Evolutionary conservation across 2,113 vertebrate species (phyloP).

Genomic region (Pelodiscus sinensis): DNA sequence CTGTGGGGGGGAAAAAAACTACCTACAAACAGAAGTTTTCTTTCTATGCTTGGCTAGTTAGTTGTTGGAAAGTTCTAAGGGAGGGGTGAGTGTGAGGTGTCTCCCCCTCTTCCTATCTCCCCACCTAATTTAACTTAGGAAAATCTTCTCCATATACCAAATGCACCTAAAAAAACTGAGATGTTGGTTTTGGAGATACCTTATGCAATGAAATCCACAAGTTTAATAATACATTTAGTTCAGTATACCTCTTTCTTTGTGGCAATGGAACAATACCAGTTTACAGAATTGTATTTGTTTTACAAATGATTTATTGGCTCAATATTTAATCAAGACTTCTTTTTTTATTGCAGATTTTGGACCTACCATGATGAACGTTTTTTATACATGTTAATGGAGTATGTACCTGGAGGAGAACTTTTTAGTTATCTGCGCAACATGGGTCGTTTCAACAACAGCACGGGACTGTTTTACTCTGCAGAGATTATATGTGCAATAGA

Average conservation of each 20-base stretch:
- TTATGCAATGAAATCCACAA: background rate
- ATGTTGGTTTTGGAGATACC: background rate
- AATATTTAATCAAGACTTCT: background rate
- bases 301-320: background rate
- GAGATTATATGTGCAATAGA: slow-evolving; percentile 95
- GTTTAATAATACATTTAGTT: background rate
- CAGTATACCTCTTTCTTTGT: rapidly evolving
- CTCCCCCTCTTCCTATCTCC: too few species aligned
- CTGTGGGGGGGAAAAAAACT: background rate
- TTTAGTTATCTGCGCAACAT: slow-evolving; percentile 93
- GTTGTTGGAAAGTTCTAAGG: background rate
- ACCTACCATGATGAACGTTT: slow-evolving; percentile 91
- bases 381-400: slow-evolving; percentile 96
- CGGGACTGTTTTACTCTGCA: slow-evolving; percentile 88
- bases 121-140: background rate
- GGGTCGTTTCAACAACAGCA: slow-evolving; percentile 89
- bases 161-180: background rate
- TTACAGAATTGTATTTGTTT: background rate
- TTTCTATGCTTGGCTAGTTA: background rate
- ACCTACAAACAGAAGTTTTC: background rate
- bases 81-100: background rate
- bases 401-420: slow-evolving; percentile 91
- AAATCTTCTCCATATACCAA: background rate
- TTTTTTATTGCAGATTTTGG: slow-evolving; percentile 86
- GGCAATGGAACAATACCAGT: background rate